These are phyloP conservation scores for Lacerta agilis DNA, from an alignment of 2,797 vertebrate species.

Conservation along the genomic window DNA sequence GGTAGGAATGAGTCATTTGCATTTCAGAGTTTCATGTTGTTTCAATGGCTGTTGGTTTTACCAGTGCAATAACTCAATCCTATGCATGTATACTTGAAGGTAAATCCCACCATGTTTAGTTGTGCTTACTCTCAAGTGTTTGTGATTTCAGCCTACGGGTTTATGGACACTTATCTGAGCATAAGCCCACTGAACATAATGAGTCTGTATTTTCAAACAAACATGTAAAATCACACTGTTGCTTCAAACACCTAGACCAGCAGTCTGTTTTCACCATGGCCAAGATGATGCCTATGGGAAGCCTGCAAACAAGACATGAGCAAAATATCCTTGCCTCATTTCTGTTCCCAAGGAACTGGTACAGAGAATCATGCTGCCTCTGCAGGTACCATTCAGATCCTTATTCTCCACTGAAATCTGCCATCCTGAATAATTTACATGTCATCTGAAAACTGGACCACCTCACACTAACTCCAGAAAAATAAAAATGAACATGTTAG, in stretches of 20 bases:
- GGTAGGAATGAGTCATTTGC: background rate
- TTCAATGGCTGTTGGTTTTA: background rate
- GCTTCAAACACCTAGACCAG: no score
- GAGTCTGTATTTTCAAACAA: background rate
- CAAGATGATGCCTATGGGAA: background rate
- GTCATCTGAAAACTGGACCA: no score
- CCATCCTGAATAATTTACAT: no score
- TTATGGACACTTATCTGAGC: background rate
- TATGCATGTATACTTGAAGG: background rate
- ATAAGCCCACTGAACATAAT: background rate
- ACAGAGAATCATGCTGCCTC: no score
- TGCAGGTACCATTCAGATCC: no score
- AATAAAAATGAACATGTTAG: no score
- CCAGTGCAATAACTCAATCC: background rate
- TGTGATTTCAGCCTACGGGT: background rate
- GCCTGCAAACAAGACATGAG: no score
- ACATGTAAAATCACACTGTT: no score
- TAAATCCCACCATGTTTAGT: background rate
- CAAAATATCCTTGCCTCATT: no score
- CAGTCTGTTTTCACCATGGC: background rate
- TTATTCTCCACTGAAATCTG: no score
- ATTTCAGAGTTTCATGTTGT: background rate
- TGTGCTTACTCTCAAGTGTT: background rate
- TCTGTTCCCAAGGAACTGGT: no score
- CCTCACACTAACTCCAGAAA: no score